Conservation (phyloP, 2,888 invertebrate species). For the Actias luna region DNA sequence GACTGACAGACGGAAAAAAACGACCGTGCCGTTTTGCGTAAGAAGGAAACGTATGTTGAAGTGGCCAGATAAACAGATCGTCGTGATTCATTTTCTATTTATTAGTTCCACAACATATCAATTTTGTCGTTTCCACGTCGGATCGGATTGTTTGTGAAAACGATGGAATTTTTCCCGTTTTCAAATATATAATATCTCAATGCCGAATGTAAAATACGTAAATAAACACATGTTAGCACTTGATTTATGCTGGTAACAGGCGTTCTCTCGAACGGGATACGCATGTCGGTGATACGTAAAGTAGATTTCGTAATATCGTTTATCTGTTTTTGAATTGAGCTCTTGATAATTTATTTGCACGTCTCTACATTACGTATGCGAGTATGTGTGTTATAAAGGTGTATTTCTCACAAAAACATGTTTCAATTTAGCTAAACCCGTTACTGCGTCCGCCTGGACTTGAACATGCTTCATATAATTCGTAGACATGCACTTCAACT, state of each 20-base stretch:
- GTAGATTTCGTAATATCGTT: neutral
- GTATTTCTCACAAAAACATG: too few relatives aligned
- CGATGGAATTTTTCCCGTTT: neutral
- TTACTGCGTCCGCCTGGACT: too few relatives aligned
- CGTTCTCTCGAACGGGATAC: neutral
- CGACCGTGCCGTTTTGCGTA: neutral
- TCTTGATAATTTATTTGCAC: neutral
- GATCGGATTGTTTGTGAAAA: neutral
- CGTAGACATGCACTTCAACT: too few relatives aligned
- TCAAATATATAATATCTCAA: conserved; percentile 1
- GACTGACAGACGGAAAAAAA: neutral
- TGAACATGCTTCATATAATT: too few relatives aligned
- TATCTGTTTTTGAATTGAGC: neutral
- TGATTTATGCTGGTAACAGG: neutral
- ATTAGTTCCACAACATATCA: neutral
- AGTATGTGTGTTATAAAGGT: too few relatives aligned
- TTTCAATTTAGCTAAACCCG: too few relatives aligned
- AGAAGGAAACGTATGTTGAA: neutral
- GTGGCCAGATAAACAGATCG: neutral
- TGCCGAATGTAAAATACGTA: neutral
- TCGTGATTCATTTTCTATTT: neutral
- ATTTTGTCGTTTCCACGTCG: neutral
- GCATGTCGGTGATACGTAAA: neutral
- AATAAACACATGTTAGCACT: neutral
- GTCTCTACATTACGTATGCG: too few relatives aligned